phyloP scores from a whole-genome alignment of 2,797 vertebrate species.

The Malacoraja senta region DNA sequence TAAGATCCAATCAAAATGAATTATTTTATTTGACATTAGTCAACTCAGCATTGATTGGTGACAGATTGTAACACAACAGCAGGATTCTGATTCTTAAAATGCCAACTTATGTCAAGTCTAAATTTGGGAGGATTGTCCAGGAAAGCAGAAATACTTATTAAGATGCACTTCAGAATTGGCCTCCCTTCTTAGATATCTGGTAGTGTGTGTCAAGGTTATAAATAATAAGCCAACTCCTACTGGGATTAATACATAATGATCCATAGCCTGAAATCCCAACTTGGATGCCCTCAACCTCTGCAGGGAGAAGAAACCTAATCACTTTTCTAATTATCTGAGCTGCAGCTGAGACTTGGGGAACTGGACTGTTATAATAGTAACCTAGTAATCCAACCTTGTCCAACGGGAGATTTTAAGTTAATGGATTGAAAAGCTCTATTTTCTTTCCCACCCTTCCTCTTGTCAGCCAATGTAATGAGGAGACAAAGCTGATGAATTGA shows the following conservation, averaged over 20 bases:
- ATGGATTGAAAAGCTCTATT: slow-evolving; percentile 4
- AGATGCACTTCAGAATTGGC: slow-evolving; percentile 30
- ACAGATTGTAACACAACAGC: not conserved
- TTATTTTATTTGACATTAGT: not conserved
- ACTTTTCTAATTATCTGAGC: slow-evolving; percentile 26
- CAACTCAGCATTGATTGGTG: not conserved
- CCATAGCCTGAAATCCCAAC: slow-evolving; percentile 33
- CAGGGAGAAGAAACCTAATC: slow-evolving; percentile 36
- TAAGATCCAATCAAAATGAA: not conserved
- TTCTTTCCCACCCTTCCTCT: not conserved
- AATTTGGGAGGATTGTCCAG: slow-evolving; percentile 27
- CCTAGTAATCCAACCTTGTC: not conserved
- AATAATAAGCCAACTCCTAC: slow-evolving; percentile 36
- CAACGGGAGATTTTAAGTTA: not conserved
- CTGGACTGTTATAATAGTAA: slow-evolving; percentile 4
- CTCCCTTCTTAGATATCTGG: slow-evolving; percentile 1
- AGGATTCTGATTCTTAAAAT: not conserved
- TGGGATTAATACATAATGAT: slow-evolving; percentile 32
- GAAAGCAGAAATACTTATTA: slow-evolving; percentile 14
- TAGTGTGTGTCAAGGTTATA: slow-evolving; percentile 10
- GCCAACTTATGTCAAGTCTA: not conserved
- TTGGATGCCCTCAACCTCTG: slow-evolving; percentile 36
- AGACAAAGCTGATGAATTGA: not conserved
- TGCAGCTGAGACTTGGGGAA: slow-evolving; percentile 17
- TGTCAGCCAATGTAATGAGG: not conserved